A percentile compares a stretch with the other conserved stretches of the same genome.
These are phyloP conservation scores for Aptenodytes forsteri DNA, from an alignment of 2,113 vertebrate species.

Conservation along the genomic window DNA sequence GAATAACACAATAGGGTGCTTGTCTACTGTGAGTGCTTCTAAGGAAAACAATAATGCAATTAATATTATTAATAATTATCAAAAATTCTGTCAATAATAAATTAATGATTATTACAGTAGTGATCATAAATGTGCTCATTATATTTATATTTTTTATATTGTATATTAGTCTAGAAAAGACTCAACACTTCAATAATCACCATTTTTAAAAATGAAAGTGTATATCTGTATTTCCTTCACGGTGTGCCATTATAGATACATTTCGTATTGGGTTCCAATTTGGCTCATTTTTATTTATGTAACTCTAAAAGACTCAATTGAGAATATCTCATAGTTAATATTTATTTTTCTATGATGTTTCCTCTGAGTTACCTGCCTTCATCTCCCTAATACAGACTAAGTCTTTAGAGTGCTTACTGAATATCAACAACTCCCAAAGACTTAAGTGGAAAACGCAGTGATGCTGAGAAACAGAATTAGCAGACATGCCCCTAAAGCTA, in stretches of 20 bases:
- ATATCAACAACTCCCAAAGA: not conserved
- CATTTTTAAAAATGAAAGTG: not conserved
- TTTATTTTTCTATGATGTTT: not conserved
- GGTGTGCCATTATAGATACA: not conserved
- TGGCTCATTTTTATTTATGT: not conserved
- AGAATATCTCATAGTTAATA: not conserved
- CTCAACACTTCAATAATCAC: not conserved
- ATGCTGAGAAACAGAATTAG: not conserved
- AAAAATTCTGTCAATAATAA: not conserved
- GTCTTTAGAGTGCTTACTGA: not conserved
- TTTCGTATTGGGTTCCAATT: not conserved
- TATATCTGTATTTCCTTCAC: not conserved
- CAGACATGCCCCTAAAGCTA: not conserved
- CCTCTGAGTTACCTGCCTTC: not conserved
- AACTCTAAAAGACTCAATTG: not conserved
- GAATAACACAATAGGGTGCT: not conserved
- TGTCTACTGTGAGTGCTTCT: not conserved
- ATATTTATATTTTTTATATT: not conserved
- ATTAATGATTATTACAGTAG: not conserved
- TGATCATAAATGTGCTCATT: not conserved
- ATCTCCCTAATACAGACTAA: not conserved
- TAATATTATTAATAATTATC: not conserved
- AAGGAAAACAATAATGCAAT: not conserved
- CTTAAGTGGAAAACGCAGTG: not conserved
- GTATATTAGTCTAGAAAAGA: not conserved